Base-by-base conservation (phyloP, 2,113 vertebrate genomes). In the Mus pahari region DNA sequence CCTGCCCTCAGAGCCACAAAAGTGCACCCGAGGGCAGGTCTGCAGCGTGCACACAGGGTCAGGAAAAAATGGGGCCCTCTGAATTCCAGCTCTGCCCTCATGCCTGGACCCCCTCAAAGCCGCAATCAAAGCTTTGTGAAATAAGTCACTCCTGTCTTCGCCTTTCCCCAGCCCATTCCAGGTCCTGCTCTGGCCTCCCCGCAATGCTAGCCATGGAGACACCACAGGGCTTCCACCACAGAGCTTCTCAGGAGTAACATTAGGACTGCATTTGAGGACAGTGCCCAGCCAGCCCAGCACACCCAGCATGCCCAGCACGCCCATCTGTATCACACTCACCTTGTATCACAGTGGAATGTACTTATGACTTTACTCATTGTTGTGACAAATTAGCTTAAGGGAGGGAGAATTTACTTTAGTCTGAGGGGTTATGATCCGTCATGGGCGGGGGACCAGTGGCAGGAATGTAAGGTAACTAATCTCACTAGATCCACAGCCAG, bases 1-100 rank as follows among this genome's bases (percentile, higher is more conserved):
- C 95, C 94, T 98, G 81, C 89, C 60, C 87, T 97, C 83, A 79
- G 93, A 98, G 91, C 95, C 97, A 11, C 31, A 70, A 94, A 96
- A 97, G 94, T 94, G 93, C 96, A 97, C 70, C 89, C 87, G 50
- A 96, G 96, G 96, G 96, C 96, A 97, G 97, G 48, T 17, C 6
- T 96, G 88, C 5, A 55, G 71, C 45, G 1, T 84, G 50, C 89
- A 48, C 70, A 66, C 0, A 0, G 86, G 86, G 92, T 90, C 92
- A 83, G 0, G 31, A 62, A 86, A 68, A 36, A 75, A 14, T 4
- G 62, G 53, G 53, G 89, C 58, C 79, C 53, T 95, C 87, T 74
- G 74, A 86, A 78, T 93, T 81, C 81, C 81, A 58, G 88, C 88
- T 53, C 75, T 92, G 70, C 55, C 81, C n/a, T 70, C 36, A 31